Evolutionary conservation across 2,113 vertebrate species (phyloP), one percentile per base, ranked within the genome.

Genomic region (Neolamprologus ventralis): DNA sequence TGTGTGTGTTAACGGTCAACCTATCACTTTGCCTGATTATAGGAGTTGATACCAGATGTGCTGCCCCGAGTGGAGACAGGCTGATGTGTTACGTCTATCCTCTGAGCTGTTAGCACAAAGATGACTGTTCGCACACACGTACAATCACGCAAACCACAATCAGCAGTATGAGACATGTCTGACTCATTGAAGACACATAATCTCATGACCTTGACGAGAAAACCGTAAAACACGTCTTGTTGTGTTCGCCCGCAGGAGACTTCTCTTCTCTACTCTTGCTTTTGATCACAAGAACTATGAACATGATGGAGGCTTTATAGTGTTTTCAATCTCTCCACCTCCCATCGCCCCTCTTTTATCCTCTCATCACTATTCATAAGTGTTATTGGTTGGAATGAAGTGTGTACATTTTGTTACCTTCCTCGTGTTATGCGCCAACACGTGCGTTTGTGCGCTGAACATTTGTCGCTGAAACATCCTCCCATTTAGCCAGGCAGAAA

Each of bases 31-130:
- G 82, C 78, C 87, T 94, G 93, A 93, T 94, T 91, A 92, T 89
- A 87, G 80, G 89, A 88, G 85, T 71, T 86, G 87, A 88, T 89
- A 89, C 92, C 95, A 95, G 92, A 83, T 92, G 90, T 88, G 90
- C 53, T n/a, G 53, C 89, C 63, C 79, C 1, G 9, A 73, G 87
- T 83, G 21, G 85, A 80, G 80, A 87, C 81, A 45, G 85, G 85
- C 80, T 88, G 75, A 85, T 19, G 81, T 60, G 79, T 83, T 79
- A 86, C 26, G 6, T 90, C 81, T 71, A 26, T 84, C 86, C 87
- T 84, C 54, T 13, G 78, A 90, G 85, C 86, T 91, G 42, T 87
- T 81, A 53, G 42, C 79, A 57, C n/a, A 57, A 82, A 88, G 65
- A 88, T 37, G 47, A 47, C 23, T 31, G 19, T 3, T 5, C 5